phyloP scores from a whole-genome alignment of 2,113 vertebrate species.

The Mormoops blainvillei region DNA sequence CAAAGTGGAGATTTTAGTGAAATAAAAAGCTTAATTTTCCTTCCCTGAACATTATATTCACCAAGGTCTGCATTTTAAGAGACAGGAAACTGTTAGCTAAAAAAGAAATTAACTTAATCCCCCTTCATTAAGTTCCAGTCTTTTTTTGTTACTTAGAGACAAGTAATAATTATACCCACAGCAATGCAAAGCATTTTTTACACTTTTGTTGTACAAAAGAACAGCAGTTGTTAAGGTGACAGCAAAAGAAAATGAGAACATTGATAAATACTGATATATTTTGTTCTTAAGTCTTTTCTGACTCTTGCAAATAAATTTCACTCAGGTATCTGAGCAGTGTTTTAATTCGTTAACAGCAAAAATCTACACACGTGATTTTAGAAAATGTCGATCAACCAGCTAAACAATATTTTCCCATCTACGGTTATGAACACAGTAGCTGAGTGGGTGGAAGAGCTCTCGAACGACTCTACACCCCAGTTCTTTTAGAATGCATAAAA shows the following conservation, averaged over 20 bases:
- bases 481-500: background rate
- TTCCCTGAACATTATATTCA: constrained; percentile 50
- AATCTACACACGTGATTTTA: constrained; percentile 37
- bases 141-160: constrained; percentile 66
- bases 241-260: constrained; percentile 53
- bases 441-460: background rate
- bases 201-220: constrained; percentile 65
- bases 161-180: constrained; percentile 69
- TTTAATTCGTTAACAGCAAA: constrained; percentile 51
- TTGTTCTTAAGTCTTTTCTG: constrained; percentile 23
- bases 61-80: constrained; percentile 67
- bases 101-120: constrained; percentile 75
- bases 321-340: constrained; percentile 44
- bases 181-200: constrained; percentile 61
- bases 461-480: background rate
- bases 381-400: constrained; percentile 44
- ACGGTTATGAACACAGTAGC: constrained; percentile 1
- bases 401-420: constrained; percentile 37
- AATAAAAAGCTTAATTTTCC: constrained; percentile 65
- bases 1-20: constrained; percentile 69
- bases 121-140: constrained; percentile 70
- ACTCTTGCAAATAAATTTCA: constrained; percentile 63
- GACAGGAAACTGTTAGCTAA: constrained; percentile 70
- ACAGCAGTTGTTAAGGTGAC: constrained; percentile 60
- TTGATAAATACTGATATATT: constrained; percentile 62